Conservation (phyloP, 2,113 vertebrate species). For the Sardina pilchardus region DNA sequence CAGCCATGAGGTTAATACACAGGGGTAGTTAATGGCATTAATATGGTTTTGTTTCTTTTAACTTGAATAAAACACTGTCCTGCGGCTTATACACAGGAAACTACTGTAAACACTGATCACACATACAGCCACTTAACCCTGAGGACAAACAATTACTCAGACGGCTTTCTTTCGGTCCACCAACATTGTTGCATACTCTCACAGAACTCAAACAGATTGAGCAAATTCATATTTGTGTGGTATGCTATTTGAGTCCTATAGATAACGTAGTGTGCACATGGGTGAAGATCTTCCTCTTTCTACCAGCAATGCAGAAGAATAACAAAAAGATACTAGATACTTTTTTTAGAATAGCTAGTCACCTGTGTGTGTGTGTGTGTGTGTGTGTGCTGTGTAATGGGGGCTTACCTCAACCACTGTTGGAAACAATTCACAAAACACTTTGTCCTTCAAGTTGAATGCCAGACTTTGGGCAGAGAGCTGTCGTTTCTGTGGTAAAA, state of each 20-base stretch:
- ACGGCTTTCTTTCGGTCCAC: no score
- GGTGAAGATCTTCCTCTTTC: background rate
- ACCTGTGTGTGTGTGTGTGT: slow-evolving; percentile 57
- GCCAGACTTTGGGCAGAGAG: slow-evolving; percentile 91
- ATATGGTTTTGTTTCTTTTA: no score
- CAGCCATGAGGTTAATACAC: no score
- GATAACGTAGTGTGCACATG: background rate
- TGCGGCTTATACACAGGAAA: no score
- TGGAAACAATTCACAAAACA: slow-evolving; percentile 96
- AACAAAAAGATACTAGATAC: background rate
- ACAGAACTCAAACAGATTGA: no score
- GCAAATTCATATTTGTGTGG: background rate
- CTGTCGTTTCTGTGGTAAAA: slow-evolving; percentile 85
- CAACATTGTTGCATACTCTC: no score
- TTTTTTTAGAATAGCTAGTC: background rate
- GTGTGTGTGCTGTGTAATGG: background rate
- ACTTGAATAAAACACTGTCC: no score
- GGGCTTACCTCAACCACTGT: slow-evolving; percentile 90
- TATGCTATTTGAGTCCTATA: background rate
- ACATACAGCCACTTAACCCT: no score
- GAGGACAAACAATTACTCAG: no score
- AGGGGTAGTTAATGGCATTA: no score
- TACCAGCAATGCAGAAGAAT: background rate
- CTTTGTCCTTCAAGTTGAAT: slow-evolving; percentile 97
- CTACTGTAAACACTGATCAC: background rate